Evolutionary conservation across 2,888 invertebrate species (phyloP), one percentile per base, ranked within the genome.

Genomic region (Fragum fragum): DNA sequence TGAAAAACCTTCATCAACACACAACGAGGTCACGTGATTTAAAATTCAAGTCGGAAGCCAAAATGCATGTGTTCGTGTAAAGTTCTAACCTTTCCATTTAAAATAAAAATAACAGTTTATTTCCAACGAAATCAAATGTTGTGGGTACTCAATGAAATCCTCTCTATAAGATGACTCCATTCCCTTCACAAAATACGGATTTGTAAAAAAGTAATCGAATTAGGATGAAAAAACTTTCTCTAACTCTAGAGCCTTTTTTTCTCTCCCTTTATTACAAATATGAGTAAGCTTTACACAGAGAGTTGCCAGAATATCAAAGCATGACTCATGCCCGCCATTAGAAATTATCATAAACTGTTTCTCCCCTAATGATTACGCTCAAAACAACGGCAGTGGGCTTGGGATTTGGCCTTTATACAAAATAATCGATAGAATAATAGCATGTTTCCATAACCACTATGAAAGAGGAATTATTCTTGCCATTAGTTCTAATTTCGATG

Each of bases 361-460:
- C 47, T n/a, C 47, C 16, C 47, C n/a, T 47, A 47, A 47, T 47
- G n/a, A 47, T 47, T 47, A 47, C 47, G n/a, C 47, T 47, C n/a
- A 47, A 47, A 14, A n/a, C 47, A 47, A 47, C 14, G 14, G n/a
- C 47, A 14, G 47, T n/a, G 47, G 47, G 47, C 14, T 47, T 47
- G 47, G 18, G 18, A 14, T 47, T 47, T 47, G 47, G 14, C n/a
- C n/a, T 14, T 47, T 47, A 36, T 36, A 36, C 32, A 36, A 36
- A 18, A n/a, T 47, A 47, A 47, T 47, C 47, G 47, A 18, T 14
- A 14, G 47, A 47, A 18, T n/a, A 47, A 47, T 47, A 47, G 14
- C 18, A 47, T 47, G n/a, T 3, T 5, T 47, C 14, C 47, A n/a
- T 47, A 47, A n/a, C n/a, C n/a, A n/a, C n/a, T n/a, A n/a, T n/a